Evolutionary conservation across 2,888 invertebrate species (phyloP).

Genomic region (Philhelius pedissequus): DNA sequence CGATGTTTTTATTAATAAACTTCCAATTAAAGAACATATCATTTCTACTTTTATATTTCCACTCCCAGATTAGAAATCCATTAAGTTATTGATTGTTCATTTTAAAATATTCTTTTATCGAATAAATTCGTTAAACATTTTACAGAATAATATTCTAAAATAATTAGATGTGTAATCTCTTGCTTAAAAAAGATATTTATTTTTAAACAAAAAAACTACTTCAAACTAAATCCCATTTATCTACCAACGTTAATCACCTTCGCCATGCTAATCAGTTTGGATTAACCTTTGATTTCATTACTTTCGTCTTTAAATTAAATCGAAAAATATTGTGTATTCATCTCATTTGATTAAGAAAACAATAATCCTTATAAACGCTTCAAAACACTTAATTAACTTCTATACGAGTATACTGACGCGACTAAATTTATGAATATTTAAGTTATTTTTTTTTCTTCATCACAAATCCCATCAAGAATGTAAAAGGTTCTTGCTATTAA

Average conservation of each 20-base stretch:
- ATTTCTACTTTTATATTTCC: too few species aligned
- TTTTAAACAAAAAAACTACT: background rate
- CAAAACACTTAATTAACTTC: background rate
- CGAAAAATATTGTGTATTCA: too few species aligned
- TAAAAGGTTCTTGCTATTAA: background rate
- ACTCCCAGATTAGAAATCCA: too few species aligned
- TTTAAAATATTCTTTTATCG: background rate
- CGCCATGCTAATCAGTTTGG: background rate
- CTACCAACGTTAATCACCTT: background rate
- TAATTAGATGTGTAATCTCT: background rate
- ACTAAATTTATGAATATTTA: background rate
- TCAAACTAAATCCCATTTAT: background rate
- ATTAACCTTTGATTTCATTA: background rate
- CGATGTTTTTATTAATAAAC: too few species aligned
- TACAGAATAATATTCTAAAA: background rate
- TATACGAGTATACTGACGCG: too few species aligned
- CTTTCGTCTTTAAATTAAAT: background rate
- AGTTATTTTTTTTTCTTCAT: background rate
- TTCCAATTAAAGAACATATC: too few species aligned
- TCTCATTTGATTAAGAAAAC: background rate
- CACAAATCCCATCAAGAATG: background rate
- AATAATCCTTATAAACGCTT: background rate
- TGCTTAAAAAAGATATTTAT: background rate
- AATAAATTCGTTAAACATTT: background rate
- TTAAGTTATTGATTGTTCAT: background rate